Evolutionary conservation across 1,140 invertebrate species (phyloP), one percentile per base, ranked within the genome.

Genomic region (Cydia pomonella): DNA sequence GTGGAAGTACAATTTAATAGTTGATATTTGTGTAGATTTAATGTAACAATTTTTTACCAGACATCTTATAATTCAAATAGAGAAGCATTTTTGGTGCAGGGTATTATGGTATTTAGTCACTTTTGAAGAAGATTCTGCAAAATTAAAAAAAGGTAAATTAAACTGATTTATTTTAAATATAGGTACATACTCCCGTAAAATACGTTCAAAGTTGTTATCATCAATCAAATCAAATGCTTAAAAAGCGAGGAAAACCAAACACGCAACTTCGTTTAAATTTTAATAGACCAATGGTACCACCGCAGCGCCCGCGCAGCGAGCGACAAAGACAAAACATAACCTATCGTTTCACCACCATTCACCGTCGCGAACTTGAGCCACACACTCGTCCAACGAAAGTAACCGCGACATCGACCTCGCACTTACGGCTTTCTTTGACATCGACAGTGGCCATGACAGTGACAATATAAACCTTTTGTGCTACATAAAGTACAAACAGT

Each of bases 401-500:
- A 29, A 63, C 27, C 64, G 16, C 64, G 29, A 29, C 3, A 27
- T 9, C 25, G 63, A 29, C 63, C 25, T n/a, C 13, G 64, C 27
- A 29, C 25, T 29, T 33, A 64, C 63, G 63, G 16, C 64, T 69
- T 33, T 69, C 64, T 38, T 69, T 2, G 3, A 10, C n/a, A 25
- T 41, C 13, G 12, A 10, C n/a, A 25, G 53, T 73, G 82, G 38
- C 82, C 80, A 72, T 81, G 82, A 77, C 82, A 83, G 80, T 83
- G 82, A 76, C 75, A 69, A 76, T 75, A 33, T 23, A 23, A 23
- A 59, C 53, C 21, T 10, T 53, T 23, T 59, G 53, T 59, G 53
- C 53, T 59, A 59, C 6, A 59, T 59, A 59, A 59, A 59, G 53
- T 59, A 59, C 53, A 53, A n/a, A 18, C 33, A 18, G 64, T 69